A percentile compares a stretch with the other conserved stretches of the same genome.
Evolutionary conservation across 2,888 invertebrate species (phyloP).

Genomic region (Dioctria linearis): DNA sequence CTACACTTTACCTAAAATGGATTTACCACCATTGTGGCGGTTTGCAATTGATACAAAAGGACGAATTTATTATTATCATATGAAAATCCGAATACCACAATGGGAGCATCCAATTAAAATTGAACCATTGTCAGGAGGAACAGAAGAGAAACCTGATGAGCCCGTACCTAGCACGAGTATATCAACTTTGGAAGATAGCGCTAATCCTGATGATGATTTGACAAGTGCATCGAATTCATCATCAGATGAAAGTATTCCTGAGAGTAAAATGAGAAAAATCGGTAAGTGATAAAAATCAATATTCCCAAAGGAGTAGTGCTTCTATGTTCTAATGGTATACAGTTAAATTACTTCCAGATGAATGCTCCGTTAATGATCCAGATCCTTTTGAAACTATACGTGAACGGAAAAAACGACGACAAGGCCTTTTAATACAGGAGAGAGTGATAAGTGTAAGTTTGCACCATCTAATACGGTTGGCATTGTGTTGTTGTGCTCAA

Average conservation of each 20-base stretch:
- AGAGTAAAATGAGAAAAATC: conserved; percentile 54
- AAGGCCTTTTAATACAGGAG: conserved; percentile 74
- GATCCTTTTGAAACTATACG: conserved; percentile 43
- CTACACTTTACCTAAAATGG: conserved; percentile 72
- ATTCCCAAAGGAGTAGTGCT: neutral
- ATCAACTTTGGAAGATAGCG: conserved; percentile 25
- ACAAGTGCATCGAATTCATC: conserved; percentile 53
- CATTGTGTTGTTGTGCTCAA: neutral
- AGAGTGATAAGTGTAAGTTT: conserved; percentile 75
- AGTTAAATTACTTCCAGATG: conserved; percentile 41
- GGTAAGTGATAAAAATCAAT: conserved; percentile 39
- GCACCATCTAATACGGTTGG: neutral
- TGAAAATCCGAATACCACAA: conserved; percentile 82
- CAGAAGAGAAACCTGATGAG: conserved; percentile 17
- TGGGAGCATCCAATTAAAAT: conserved; percentile 80
- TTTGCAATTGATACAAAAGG: conserved; percentile 83
- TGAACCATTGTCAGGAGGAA: conserved; percentile 62
- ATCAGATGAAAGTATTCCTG: conserved; percentile 55
- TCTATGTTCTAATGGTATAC: conserved; percentile 5
- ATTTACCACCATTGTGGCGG: conserved; percentile 91
- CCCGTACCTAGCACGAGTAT: conserved; percentile 50
- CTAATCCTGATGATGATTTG: conserved; percentile 17
- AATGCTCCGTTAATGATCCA: neutral
- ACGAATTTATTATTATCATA: conserved; percentile 92
- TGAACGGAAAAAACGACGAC: conserved; percentile 74